Percentiles rank a stretch among this genome's conserved stretches.
Conservation (phyloP, 53 echinoderm and acorn worm species). For the Arbacia lixula region DNA sequence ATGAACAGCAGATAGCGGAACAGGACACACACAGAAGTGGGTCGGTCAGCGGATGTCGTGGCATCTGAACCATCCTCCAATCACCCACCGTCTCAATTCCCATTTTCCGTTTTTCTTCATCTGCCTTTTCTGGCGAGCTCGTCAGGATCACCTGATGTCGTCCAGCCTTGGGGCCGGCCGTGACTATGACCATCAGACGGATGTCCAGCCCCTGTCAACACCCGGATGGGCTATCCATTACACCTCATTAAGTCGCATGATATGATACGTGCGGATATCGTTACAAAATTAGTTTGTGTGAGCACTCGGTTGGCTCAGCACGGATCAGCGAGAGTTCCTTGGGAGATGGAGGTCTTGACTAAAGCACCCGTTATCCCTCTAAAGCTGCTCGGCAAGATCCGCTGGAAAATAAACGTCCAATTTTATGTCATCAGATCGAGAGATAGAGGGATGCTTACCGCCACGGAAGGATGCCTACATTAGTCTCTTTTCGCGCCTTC, state of each 20-base stretch:
- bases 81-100: no score
- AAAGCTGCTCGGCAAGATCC: conserved; percentile 27
- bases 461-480: no score
- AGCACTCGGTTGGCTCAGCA: conserved; percentile 23
- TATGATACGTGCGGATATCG: conserved; percentile 48
- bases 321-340: conserved; percentile 39
- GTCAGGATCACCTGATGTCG: conserved; percentile 9
- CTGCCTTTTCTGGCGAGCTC: conserved; percentile 13
- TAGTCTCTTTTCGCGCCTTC: no score
- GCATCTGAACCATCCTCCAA: conserved; percentile 5
- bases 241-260: conserved; percentile 54
- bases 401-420: no score
- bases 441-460: no score
- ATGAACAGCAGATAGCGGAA: neutral
- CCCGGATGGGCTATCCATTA: conserved; percentile 52
- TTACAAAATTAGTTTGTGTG: conserved; percentile 51
- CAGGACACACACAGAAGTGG: conserved; percentile 13
- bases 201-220: conserved; percentile 15
- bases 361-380: conserved; percentile 20
- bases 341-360: conserved; percentile 22
- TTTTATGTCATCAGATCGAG: no score
- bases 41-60: conserved; percentile 22
- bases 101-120: neutral
- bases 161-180: conserved; percentile 3
- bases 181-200: conserved; percentile 29